Evolutionary conservation across 2,888 invertebrate species (phyloP), one percentile per base, ranked within the genome.

Genomic region (Barypeithes pellucidus): DNA sequence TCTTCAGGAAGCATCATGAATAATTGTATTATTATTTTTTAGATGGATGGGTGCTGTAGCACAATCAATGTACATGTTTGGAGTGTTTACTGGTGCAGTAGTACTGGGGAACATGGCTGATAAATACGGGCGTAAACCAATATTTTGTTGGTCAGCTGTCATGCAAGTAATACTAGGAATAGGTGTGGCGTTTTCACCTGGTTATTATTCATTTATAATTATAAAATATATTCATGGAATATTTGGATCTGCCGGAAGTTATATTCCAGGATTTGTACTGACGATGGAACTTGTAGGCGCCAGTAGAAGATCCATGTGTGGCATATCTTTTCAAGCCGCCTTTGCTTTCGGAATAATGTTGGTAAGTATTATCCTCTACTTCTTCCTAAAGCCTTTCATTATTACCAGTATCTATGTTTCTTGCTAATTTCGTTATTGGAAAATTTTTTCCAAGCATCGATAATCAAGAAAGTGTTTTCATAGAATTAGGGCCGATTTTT

Each of bases 241-340:
- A 71, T 94, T 95, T 79, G 95, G 95, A 39, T 94, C 95, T 0
- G 95, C 95, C 1, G 95, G 95, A 5, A 90, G 92, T 18, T 92
- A 91, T 80, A 91, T 82, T 73, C 80, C 82, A 62, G 82, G 91
- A 7, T 92, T 91, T 80, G 91, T 92, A 1, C 83, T 91, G 73
- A 91, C 92, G 0, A 95, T 95, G 95, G 95, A 96, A 84, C 83
- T 95, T 66, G 94, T 95, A 0, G 95, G 95, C 1, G 86, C 95
- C 0, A 92, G 90, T 75, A 94, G 93, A 81, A 88, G 95, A 72
- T 95, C 95, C 0, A 88, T 90, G 0, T 95, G 95, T 81, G 95
- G 95, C 7, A 90, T 95, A 18, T 89, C 93, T 62, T 95, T 94
- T 82, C 93, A 95, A 87, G 91, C 90, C 3, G 90, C 91, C 0